Evolutionary conservation across 2,113 vertebrate genomes (phyloP).

Genomic region (Saguinus imperator): DNA sequence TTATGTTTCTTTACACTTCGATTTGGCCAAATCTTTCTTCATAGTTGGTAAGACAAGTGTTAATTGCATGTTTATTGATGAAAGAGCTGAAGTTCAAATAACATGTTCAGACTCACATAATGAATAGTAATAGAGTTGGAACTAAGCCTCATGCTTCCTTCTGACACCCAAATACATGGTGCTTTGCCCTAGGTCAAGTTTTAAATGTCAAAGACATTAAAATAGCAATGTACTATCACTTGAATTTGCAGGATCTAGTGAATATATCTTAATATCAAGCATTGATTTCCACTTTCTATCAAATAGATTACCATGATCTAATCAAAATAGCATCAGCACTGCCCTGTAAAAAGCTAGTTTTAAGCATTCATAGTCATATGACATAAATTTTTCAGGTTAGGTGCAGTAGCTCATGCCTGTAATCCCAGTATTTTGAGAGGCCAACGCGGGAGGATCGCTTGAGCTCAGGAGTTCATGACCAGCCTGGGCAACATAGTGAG

Average conservation of each 20-base stretch:
- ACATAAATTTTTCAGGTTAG: neutral
- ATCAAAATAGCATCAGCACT: neutral
- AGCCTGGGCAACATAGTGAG: neutral
- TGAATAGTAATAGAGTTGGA: neutral
- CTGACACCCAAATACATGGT: neutral
- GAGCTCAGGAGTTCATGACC: too few relatives aligned
- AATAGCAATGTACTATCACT: neutral
- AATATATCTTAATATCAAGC: neutral
- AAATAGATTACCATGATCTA: neutral
- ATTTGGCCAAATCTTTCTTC: neutral
- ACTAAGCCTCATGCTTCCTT: neutral
- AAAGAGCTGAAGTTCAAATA: neutral
- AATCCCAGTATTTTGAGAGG: too few relatives aligned
- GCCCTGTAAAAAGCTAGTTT: neutral
- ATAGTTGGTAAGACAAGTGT: neutral
- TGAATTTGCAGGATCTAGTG: constrained; percentile 14
- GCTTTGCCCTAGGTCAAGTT: neutral
- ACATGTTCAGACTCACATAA: neutral
- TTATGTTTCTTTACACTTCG: neutral
- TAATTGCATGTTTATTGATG: neutral
- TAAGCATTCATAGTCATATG: neutral
- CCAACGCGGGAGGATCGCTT: too few relatives aligned
- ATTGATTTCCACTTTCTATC: neutral
- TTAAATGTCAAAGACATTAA: constrained; percentile 4
- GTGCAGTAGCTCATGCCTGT: too few relatives aligned